phyloP scores from a whole-genome alignment of 2,113 vertebrate genomes.

The Atractosteus spatula region DNA sequence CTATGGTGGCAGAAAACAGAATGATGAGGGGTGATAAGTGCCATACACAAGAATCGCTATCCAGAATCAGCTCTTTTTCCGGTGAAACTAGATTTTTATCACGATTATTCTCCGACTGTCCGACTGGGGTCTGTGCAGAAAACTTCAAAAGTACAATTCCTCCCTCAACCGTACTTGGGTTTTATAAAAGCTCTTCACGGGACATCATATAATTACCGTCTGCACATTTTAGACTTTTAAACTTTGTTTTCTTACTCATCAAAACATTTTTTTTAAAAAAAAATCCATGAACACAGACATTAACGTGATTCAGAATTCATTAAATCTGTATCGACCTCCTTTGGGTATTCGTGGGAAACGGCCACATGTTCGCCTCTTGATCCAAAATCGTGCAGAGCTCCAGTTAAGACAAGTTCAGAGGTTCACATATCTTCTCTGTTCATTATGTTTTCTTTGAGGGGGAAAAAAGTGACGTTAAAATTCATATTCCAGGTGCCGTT shows the following conservation, averaged over 20 bases:
- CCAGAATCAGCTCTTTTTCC: too few species aligned
- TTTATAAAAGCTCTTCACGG: too few species aligned
- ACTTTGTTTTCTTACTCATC: slow-evolving; percentile 5
- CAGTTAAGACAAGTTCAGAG: neutral
- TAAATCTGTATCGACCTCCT: slow-evolving; percentile 4
- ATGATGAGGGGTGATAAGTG: too few species aligned
- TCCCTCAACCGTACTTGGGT: slow-evolving; percentile 30
- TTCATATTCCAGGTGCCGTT: slow-evolving; percentile 1
- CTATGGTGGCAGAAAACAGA: too few species aligned
- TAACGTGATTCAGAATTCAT: slow-evolving; percentile 5
- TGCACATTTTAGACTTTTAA: slow-evolving; percentile 10
- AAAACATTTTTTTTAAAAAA: slow-evolving; percentile 1
- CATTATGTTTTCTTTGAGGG: neutral
- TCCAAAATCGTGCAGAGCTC: neutral
- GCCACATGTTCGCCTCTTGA: slow-evolving; percentile 10
- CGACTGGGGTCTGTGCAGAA: slow-evolving; percentile 46
- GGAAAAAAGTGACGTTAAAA: neutral
- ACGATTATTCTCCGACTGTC: slow-evolving; percentile 43
- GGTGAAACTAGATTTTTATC: slow-evolving; percentile 7
- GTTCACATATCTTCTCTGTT: neutral
- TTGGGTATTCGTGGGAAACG: neutral
- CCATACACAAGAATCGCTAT: too few species aligned
- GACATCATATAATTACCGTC: slow-evolving; percentile 16
- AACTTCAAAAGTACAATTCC: slow-evolving; percentile 51
- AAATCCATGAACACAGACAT: slow-evolving; percentile 13